Conservation (phyloP, 2,888 invertebrate species). For the Sarcophaga carnaria region DNA sequence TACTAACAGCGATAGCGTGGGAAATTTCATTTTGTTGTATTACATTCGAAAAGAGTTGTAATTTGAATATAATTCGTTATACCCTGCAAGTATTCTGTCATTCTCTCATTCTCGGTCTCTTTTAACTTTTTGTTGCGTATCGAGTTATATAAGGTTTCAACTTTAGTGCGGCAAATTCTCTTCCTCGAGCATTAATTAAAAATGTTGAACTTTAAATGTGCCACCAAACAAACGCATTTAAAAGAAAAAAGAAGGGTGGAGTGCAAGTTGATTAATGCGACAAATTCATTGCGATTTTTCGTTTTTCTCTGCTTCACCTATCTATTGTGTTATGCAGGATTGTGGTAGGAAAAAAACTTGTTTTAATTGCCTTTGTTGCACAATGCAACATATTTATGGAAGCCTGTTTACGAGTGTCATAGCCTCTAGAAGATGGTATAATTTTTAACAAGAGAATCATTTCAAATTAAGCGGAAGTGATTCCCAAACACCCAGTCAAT, state of each 20-base stretch:
- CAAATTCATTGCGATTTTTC: background rate
- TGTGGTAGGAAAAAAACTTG: too few relatives aligned
- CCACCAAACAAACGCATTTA: background rate
- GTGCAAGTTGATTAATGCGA: background rate
- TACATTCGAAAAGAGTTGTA: slow-evolving; percentile 61
- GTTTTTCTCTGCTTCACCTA: fast-evolving
- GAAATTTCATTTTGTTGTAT: too few relatives aligned
- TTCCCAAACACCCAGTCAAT: too few relatives aligned
- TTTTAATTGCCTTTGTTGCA: too few relatives aligned
- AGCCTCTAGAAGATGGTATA: too few relatives aligned
- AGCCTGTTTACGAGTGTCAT: too few relatives aligned
- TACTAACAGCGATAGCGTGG: too few relatives aligned
- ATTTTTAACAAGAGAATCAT: too few relatives aligned
- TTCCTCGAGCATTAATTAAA: slow-evolving; percentile 23
- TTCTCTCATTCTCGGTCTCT: background rate
- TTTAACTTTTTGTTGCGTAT: slow-evolving; percentile 7
- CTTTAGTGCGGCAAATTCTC: slow-evolving; percentile 44
- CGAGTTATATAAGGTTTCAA: slow-evolving; percentile 48
- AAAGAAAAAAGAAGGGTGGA: background rate
- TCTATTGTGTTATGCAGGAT: too few relatives aligned
- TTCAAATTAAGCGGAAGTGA: too few relatives aligned
- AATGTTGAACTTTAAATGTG: background rate
- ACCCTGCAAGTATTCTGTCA: background rate
- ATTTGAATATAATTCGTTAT: slow-evolving; percentile 57
- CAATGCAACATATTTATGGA: too few relatives aligned